Base-by-base conservation (phyloP, 2,797 vertebrate species). In the Enoplosus armatus region DNA sequence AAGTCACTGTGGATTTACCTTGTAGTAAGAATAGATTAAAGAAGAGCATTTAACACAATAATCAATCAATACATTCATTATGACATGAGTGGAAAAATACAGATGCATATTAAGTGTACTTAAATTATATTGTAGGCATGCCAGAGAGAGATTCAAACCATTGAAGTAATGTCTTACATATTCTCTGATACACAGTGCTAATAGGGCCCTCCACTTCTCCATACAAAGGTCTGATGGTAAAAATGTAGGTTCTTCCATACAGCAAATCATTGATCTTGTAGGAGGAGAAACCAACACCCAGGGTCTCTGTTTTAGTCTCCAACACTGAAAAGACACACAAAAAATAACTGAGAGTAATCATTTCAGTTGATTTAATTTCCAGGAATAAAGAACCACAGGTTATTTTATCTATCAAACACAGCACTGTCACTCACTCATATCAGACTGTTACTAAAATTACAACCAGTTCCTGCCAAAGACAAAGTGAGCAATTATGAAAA, bases 191-290 rank as follows among this genome's bases (percentile, higher is more conserved):
- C 41, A 97, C 71, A 0, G 89, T 93, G 67, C 90, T 95, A 53
- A 95, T 87, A 0, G 95, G 95, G 18, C 97, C 97, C 56, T 96
- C 92, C 0, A 72, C 91, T 7, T 95, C 94, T 75, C 96, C 96
- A 81, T 97, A 97, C 58, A 96, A 58, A 0, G 97, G 95, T 75
- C 89, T 94, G 85, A 97, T 95, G 79, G 94, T 93, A 91, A 97
- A 98, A 15, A 94, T 92, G 75, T 97, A 98, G 0, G 82, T 95
- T 83, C 95, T 93, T 51, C 95, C 93, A 73, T 95, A 87, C 4
- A 93, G 92, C 35, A 97, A 91, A 45, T 95, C 90, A 5, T 26
- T 77, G 61, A 97, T 95, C 85, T 93, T 95, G 31, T 92, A 93
- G 0, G 93, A 95, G 6, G 66, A 92, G 71, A 95, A 93, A 76